Conservation (phyloP, 1,140 invertebrate genomes). For the Drosophila subobscura region DNA sequence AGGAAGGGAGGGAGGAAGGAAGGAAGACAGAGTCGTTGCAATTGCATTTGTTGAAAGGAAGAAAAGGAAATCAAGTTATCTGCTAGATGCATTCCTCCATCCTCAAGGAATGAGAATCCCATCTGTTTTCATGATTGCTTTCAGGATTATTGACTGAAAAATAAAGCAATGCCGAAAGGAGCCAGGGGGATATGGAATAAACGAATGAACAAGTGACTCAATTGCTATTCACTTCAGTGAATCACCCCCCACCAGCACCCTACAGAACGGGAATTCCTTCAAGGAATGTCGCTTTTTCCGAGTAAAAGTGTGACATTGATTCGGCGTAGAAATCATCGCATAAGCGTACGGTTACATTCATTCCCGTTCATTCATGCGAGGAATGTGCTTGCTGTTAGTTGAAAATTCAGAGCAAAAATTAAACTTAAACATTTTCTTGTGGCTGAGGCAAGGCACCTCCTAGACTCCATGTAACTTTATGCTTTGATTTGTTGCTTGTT, state of each 20-base stretch:
- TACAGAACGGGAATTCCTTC: not conserved
- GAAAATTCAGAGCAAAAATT: no score
- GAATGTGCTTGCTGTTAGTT: no score
- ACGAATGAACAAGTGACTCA: slow-evolving; percentile 10
- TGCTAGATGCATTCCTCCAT: slow-evolving; percentile 36
- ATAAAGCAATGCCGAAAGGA: not conserved
- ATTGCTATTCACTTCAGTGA: slow-evolving; percentile 1
- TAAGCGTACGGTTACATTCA: no score
- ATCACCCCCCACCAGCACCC: not conserved
- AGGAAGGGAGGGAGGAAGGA: not conserved
- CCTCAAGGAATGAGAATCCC: slow-evolving; percentile 34
- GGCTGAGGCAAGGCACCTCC: no score
- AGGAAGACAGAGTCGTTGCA: not conserved
- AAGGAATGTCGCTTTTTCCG: no score
- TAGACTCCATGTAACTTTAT: no score
- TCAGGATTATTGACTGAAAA: slow-evolving; percentile 45
- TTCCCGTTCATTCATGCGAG: no score
- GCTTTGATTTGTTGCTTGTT: no score
- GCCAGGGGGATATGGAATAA: no score
- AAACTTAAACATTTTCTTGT: no score
- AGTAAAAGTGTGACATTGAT: no score
- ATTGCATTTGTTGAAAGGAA: not conserved
- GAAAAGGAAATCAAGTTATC: slow-evolving; percentile 45
- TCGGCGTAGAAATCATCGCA: no score
- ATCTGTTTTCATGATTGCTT: slow-evolving; percentile 39